These are phyloP conservation scores for Gasterosteus nipponicus DNA, from an alignment of 2,113 vertebrate species.

Conservation along the genomic window DNA sequence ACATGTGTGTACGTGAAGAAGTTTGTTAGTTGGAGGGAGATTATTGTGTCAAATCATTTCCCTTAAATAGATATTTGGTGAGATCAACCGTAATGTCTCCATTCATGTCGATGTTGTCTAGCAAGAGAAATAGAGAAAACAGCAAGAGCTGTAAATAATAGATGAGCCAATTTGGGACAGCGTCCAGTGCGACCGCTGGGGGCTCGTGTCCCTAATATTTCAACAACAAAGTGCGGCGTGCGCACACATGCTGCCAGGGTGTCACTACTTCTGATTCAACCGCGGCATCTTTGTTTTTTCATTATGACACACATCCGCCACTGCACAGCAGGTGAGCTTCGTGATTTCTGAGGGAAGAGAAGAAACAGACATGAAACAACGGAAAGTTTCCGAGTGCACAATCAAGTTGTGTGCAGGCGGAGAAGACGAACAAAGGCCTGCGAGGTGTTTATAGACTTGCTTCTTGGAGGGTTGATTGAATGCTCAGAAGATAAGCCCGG, in stretches of 20 bases:
- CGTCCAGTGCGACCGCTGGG: conserved; percentile 55
- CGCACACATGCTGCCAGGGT: conserved; percentile 29
- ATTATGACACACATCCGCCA: not conserved
- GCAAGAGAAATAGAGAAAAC: conserved; percentile 36
- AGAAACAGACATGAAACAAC: not conserved
- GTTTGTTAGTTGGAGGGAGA: conserved; percentile 12
- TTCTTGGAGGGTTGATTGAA: conserved; percentile 75
- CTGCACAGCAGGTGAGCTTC: conserved; percentile 23
- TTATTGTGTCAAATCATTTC: conserved; percentile 50
- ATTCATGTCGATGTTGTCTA: conserved; percentile 25
- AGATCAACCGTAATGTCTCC: conserved; percentile 14
- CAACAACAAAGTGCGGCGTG: conserved; percentile 30
- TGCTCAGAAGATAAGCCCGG: conserved; percentile 71
- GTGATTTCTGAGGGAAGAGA: not conserved
- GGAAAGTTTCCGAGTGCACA: conserved; percentile 34
- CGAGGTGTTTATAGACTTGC: conserved; percentile 64
- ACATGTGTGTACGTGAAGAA: not conserved
- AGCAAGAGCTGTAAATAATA: conserved; percentile 64
- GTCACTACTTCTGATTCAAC: conserved; percentile 22
- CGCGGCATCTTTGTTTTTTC: conserved; percentile 19
- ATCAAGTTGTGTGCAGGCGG: conserved; percentile 18
- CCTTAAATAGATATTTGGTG: conserved; percentile 17
- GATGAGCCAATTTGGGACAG: conserved; percentile 65
- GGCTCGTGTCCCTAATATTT: conserved; percentile 53
- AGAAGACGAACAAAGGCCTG: conserved; percentile 54